These are phyloP conservation scores for Dicranocentrus wangi DNA, from an alignment of 2,888 invertebrate species.

Conservation along the genomic window DNA sequence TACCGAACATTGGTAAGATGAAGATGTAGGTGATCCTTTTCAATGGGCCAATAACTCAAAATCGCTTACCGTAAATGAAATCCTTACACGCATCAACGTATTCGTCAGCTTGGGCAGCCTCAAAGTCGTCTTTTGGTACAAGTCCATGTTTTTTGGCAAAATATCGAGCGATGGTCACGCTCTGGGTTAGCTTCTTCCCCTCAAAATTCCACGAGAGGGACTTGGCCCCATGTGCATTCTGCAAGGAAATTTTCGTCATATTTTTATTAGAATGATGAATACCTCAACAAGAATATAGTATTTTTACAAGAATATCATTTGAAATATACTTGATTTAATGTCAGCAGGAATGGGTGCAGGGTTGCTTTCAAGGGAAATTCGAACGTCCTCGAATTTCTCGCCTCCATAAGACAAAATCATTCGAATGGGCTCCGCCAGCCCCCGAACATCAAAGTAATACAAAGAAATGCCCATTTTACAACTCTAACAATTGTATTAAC, in stretches of 20 bases:
- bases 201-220: conserved; percentile 79
- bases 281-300: too few species aligned
- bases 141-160: conserved; percentile 78
- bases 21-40: too few species aligned
- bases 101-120: conserved; percentile 78
- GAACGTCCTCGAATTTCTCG: conserved; percentile 75
- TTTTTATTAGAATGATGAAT: too few species aligned
- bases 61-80: conserved; percentile 36
- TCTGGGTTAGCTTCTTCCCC: conserved; percentile 77
- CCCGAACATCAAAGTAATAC: conserved; percentile 76
- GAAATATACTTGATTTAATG: too few species aligned
- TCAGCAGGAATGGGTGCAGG: conserved; percentile 56
- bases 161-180: conserved; percentile 79
- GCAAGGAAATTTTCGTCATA: background rate
- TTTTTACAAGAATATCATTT: too few species aligned
- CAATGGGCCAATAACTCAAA: too few species aligned
- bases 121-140: conserved; percentile 78
- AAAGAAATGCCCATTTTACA: conserved; percentile 74
- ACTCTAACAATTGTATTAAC: too few species aligned
- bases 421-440: conserved; percentile 75
- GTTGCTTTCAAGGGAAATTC: conserved; percentile 44
- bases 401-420: conserved; percentile 75
- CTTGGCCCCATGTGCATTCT: conserved; percentile 60
- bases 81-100: conserved; percentile 78
- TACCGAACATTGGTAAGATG: too few species aligned